Base-by-base conservation (phyloP, 2,113 vertebrate species). In the Merops nubicus region DNA sequence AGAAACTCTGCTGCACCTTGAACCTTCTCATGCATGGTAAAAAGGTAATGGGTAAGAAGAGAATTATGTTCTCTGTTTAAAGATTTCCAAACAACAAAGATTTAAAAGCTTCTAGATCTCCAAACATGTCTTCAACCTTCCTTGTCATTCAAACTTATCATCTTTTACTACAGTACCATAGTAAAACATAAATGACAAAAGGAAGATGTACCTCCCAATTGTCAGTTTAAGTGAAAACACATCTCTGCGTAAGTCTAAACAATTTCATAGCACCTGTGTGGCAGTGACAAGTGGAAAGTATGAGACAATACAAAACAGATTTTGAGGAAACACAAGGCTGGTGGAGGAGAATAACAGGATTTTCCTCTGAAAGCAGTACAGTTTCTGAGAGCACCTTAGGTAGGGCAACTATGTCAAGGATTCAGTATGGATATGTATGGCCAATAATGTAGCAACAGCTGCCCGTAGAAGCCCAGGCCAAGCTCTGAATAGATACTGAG, bases 241-340 rank as follows among this genome's bases (percentile, higher is more conserved):
- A 51, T 4, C 9, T 63, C 28, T 62, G 22, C 12, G 23, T 42
- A 67, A 53, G 26, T 12, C 36, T 12, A 68, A 87, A 76, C 19
- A 57, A 67, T 15, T 42, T 51, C 42, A n/a, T n/a, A 67, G 11
- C 15, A 25, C 8, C 43, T 73, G 1, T n/a, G 15, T 56, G 20
- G 43, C 4, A 51, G 5, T 48, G 23, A 56, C 3, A 0, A 38
- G 3, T 19, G 23, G 3, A 21, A 4, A 12, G 17, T 12, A 40
- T 34, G 29, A 89, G 21, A 75, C 84, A 53, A 75, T 13, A 20
- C 12, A 40, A 42, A 84, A n/a, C 4, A 28, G 7, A 11, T 79
- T 84, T 65, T 62, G 34, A 69, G 16, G 13, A 63, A 53, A 64
- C 40, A 28, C 9, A 65, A 62, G 16, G n/a, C 18, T 47, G 5